phyloP scores from a whole-genome alignment of 2,888 invertebrate species.

The Ormyrus labotus region DNA sequence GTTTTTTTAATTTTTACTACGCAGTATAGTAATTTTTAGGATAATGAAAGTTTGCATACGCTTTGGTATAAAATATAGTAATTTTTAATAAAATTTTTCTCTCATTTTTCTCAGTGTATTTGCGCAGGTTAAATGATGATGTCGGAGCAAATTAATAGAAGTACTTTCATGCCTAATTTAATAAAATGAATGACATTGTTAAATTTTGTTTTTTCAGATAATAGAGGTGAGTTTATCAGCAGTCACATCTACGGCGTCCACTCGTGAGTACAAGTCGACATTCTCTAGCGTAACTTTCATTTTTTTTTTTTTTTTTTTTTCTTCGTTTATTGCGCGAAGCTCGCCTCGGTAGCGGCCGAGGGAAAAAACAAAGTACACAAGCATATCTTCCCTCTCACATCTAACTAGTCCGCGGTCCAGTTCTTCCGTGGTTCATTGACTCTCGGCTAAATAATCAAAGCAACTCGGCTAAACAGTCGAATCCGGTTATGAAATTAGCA shows the following conservation, averaged over 20 bases:
- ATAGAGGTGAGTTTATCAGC: conserved; percentile 40
- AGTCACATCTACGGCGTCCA: conserved; percentile 1
- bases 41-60: too few species aligned
- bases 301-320: conserved; percentile 1
- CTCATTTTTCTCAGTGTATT: too few species aligned
- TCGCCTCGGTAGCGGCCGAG: background rate
- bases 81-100: too few species aligned
- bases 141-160: background rate
- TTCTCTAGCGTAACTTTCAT: background rate
- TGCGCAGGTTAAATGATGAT: too few species aligned
- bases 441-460: conserved; percentile 39
- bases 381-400: conserved; percentile 30
- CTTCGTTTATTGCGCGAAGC: background rate
- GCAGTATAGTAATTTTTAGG: too few species aligned
- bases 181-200: conserved; percentile 11
- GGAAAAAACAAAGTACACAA: conserved; percentile 7
- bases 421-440: conserved; percentile 42
- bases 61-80: too few species aligned
- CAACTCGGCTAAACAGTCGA: background rate
- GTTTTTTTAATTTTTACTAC: too few species aligned
- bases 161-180: conserved; percentile 27
- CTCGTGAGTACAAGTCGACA: conserved; percentile 14
- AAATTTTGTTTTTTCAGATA: conserved; percentile 31
- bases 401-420: conserved; percentile 54
- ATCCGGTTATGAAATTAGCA: conserved; percentile 35